A percentile compares a stretch with the other conserved stretches of the same genome.
These are phyloP conservation scores for Merops nubicus DNA, from an alignment of 2,113 vertebrate genomes.

Conservation along the genomic window DNA sequence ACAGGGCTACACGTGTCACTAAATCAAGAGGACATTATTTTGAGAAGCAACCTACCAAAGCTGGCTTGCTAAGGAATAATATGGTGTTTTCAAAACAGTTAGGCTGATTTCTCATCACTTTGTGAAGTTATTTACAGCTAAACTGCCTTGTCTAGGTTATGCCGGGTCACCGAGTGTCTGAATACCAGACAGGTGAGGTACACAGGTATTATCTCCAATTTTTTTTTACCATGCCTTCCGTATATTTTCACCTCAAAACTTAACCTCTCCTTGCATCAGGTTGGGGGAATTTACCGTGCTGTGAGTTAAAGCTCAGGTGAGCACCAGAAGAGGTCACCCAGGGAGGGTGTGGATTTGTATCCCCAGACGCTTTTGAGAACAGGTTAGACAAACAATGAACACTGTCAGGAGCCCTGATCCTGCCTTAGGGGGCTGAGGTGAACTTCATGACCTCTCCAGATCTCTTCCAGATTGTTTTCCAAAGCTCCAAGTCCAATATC, in stretches of 20 bases:
- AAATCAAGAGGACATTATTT: background rate
- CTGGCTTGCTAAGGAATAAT: background rate
- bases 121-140: conserved; percentile 19
- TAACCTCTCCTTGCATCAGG: background rate
- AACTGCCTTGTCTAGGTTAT: background rate
- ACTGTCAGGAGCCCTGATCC: background rate
- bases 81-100: background rate
- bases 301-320: conserved; percentile 25
- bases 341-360: background rate
- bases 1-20: background rate
- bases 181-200: conserved; percentile 64
- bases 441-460: background rate
- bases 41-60: background rate
- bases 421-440: background rate
- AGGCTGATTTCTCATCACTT: background rate
- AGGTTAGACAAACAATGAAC: background rate
- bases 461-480: background rate
- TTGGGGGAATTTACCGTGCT: background rate
- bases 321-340: background rate
- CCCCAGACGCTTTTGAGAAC: background rate
- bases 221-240: background rate
- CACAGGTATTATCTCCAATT: background rate
- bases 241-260: conserved; percentile 27
- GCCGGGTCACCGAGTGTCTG: conserved; percentile 27
- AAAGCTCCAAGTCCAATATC: background rate